phyloP scores from a whole-genome alignment of 2,113 vertebrate species.

The Amphiprion ocellaris region DNA sequence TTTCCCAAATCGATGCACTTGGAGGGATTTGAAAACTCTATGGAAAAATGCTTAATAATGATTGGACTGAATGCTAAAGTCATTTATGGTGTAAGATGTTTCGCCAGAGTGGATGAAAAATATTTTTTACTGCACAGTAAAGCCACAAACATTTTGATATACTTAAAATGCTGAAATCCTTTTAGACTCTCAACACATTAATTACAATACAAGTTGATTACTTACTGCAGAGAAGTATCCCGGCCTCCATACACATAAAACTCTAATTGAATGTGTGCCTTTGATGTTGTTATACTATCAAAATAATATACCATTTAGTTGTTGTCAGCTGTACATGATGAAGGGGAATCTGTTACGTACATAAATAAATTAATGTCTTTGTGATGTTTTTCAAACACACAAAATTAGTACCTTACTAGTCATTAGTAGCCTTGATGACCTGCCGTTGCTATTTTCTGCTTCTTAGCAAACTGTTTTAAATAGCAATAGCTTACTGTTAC shows the following conservation, averaged over 20 bases:
- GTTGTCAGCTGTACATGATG: neutral
- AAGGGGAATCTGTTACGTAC: neutral
- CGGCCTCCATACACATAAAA: neutral
- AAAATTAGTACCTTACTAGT: neutral
- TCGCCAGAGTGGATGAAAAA: too few species aligned
- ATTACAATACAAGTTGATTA: neutral
- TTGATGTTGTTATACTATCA: conserved; percentile 17
- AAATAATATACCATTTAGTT: conserved; percentile 8
- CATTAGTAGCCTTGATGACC: conserved; percentile 12
- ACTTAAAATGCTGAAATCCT: too few species aligned
- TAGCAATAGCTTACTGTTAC: conserved; percentile 30
- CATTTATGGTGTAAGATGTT: too few species aligned
- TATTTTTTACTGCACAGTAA: too few species aligned
- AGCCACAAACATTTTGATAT: too few species aligned
- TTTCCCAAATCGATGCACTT: too few species aligned
- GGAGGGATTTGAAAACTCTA: too few species aligned
- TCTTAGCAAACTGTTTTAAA: conserved; percentile 26
- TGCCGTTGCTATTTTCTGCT: conserved; percentile 16
- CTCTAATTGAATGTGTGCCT: conserved; percentile 13
- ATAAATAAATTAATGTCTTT: conserved; percentile 14
- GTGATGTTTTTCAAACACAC: conserved; percentile 5
- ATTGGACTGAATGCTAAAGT: too few species aligned
- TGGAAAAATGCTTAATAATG: too few species aligned
- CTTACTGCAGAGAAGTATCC: neutral
- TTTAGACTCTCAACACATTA: neutral